These are phyloP conservation scores for Pachyramphus minor DNA, from an alignment of 2,113 vertebrate species.

Conservation along the genomic window DNA sequence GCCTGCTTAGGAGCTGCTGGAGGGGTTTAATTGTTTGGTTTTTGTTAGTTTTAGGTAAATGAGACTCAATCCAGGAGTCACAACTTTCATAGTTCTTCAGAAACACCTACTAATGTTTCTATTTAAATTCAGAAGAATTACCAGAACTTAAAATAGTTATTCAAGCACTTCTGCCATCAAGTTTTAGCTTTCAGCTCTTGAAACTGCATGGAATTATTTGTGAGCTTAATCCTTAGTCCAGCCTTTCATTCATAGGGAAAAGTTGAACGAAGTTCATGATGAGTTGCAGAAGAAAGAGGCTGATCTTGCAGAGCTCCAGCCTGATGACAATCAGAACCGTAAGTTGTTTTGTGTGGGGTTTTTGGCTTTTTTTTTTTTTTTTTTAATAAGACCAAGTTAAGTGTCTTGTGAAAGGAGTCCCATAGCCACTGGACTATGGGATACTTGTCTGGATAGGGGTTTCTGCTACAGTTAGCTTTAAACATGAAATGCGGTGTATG, in stretches of 20 bases:
- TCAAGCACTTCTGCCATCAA: neutral
- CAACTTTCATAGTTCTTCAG: neutral
- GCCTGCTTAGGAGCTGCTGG: neutral
- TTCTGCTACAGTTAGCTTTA: neutral
- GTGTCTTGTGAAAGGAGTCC: neutral
- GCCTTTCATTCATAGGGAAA: constrained; percentile 79
- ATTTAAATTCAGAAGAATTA: neutral
- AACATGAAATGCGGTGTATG: fast-evolving
- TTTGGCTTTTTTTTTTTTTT: neutral
- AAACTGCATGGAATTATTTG: neutral
- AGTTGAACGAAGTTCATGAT: constrained; percentile 92
- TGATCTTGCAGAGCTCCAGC: constrained; percentile 91
- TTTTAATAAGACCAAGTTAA: neutral
- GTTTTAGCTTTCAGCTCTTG: neutral
- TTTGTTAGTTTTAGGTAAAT: neutral
- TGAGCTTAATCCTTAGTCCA: neutral
- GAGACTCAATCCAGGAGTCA: neutral
- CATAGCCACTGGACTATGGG: neutral
- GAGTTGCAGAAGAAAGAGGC: constrained; percentile 97
- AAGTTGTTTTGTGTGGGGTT: neutral
- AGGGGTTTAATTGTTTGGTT: neutral
- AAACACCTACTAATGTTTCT: neutral
- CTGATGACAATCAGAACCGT: constrained; percentile 86
- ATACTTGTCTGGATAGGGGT: neutral
- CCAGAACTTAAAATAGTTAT: neutral